These are phyloP conservation scores for Chrysogorgia sp. DNA, from an alignment of 92 coral and sea anemone genomes.

Conservation along the genomic window DNA sequence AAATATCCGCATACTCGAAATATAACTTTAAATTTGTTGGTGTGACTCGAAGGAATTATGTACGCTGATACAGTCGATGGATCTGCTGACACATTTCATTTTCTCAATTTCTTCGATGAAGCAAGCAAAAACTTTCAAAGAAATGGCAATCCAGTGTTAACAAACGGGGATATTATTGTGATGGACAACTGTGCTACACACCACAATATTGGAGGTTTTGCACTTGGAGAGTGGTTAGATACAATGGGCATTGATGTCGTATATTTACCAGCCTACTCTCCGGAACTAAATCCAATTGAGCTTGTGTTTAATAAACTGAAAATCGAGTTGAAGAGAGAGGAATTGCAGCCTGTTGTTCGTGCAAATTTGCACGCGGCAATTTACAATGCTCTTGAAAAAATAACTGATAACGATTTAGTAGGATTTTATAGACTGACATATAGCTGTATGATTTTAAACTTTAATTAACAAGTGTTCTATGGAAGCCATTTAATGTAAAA, in stretches of 20 bases:
- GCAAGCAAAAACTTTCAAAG: slow-evolving; percentile 31
- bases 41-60: slow-evolving; percentile 44
- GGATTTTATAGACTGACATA: slow-evolving; percentile 46
- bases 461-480: too few relatives aligned
- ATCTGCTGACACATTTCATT: slow-evolving; percentile 43
- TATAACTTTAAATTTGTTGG: slow-evolving; percentile 57
- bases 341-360: slow-evolving; percentile 39
- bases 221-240: slow-evolving; percentile 63
- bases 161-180: slow-evolving; percentile 51
- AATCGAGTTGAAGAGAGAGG: slow-evolving; percentile 38
- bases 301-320: slow-evolving; percentile 62
- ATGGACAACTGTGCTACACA: slow-evolving; percentile 58
- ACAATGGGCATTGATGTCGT: slow-evolving; percentile 41
- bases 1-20: slow-evolving; percentile 44
- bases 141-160: slow-evolving; percentile 41
- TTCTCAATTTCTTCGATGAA: slow-evolving; percentile 53
- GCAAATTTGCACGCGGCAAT: slow-evolving; percentile 55
- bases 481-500: too few relatives aligned
- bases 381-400: slow-evolving; percentile 45
- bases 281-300: slow-evolving; percentile 64
- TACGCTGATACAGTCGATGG: slow-evolving; percentile 61
- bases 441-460: too few relatives aligned
- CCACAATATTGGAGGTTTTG: slow-evolving; percentile 43
- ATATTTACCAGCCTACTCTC: slow-evolving; percentile 61
- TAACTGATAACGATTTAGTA: slow-evolving; percentile 25